Evolutionary conservation across 2,888 invertebrate genomes (phyloP), one percentile per base, ranked within the genome.

Genomic region (Melieria picta): DNA sequence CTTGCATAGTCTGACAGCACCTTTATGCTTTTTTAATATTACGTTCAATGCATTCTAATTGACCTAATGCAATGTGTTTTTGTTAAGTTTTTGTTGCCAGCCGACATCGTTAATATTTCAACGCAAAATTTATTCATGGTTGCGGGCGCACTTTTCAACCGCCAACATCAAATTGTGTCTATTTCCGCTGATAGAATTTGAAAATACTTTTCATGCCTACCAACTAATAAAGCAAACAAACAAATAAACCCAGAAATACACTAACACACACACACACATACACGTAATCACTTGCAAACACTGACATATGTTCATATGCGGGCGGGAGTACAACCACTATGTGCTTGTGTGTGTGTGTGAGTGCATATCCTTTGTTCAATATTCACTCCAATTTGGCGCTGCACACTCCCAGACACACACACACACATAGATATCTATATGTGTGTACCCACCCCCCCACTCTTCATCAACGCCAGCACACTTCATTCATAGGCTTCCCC

Each of bases 11-110:
- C 30, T 30, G 30, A 30, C 30, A 30, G 30, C 2, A 30, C 30
- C 30, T 30, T 30, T 30, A 30, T 30, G 30, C 30, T 30, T 30
- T 30, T 80, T 81, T 79, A 78, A 79, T 76, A 77, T 78, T 78
- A 79, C 77, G 77, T 75, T 76, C 77, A 75, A 78, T 78, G 77
- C 79, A 80, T 80, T 79, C 78, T 30, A 30, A 30, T 80, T n/a
- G 4, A 58, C 58, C 57, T 60, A 7, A 60, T 30, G 48, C 60
- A 67, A 48, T 67, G 58, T 4, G n/a, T 43, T 42, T n/a, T 46
- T 42, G 13, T 57, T 66, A 47, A 48, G 46, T 47, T 46, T 56
- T 7, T 57, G 46, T 4, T 30, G 2, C 30, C 30, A 2, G 30
- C 1, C 30, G 30, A 30, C 30, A 30, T 30, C 1, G 30, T 30